Conservation (phyloP, 30 jellyfish, hydroid and myxozoan species). For the Pelagia noctiluca region DNA sequence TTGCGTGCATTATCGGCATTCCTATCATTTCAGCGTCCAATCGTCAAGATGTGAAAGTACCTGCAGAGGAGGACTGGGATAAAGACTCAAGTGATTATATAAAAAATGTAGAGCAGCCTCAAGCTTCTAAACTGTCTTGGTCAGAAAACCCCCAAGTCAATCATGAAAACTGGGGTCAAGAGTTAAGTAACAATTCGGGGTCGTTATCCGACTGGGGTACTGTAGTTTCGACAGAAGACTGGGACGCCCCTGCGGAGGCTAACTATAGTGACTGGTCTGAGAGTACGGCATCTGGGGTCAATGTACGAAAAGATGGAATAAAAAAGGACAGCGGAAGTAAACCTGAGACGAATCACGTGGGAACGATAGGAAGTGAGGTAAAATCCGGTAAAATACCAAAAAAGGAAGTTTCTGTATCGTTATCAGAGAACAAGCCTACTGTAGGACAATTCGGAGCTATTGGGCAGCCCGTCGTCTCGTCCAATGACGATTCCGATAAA, state of each 20-base stretch:
- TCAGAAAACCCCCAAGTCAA: constrained; percentile 28
- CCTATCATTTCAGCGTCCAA: not conserved
- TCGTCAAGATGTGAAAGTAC: constrained; percentile 11
- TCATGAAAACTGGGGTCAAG: constrained; percentile 76
- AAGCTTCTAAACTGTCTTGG: constrained; percentile 35
- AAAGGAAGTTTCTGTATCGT: constrained; percentile 21
- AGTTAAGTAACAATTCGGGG: constrained; percentile 52
- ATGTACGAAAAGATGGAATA: not conserved
- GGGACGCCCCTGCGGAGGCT: constrained; percentile 84
- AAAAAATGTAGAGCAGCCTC: constrained; percentile 8
- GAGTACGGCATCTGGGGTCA: not conserved
- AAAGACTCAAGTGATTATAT: constrained; percentile 11
- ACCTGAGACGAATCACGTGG: constrained; percentile 24
- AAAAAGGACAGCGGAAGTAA: constrained; percentile 2
- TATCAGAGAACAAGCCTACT: not conserved
- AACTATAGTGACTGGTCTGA: constrained; percentile 54
- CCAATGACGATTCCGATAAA: not conserved
- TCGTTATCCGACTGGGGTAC: constrained; percentile 87
- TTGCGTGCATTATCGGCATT: too few species aligned
- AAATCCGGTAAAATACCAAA: constrained; percentile 69
- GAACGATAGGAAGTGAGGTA: constrained; percentile 69
- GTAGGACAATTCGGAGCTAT: constrained; percentile 75
- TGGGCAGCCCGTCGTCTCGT: constrained; percentile 51
- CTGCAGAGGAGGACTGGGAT: constrained; percentile 56
- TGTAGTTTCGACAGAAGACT: constrained; percentile 83